Evolutionary conservation across 2,113 vertebrate species (phyloP).

Genomic region (Sakesphorus luctuosus): DNA sequence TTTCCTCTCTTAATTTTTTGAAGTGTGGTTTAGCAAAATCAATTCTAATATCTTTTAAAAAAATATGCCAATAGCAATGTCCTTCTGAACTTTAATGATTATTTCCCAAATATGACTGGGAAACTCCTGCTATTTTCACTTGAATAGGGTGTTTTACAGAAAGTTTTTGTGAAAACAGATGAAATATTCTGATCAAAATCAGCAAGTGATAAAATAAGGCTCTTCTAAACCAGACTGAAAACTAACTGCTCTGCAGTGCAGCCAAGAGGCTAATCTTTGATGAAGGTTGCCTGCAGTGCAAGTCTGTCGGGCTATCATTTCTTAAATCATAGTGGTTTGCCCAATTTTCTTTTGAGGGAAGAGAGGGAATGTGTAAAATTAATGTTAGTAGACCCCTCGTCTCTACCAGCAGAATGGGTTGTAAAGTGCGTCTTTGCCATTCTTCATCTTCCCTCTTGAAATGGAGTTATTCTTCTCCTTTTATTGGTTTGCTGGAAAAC

Average conservation of each 20-base stretch:
- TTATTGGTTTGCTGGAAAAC: conserved; percentile 9
- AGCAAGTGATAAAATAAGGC: conserved; percentile 36
- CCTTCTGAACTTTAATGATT: conserved; percentile 23
- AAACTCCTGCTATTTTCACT: conserved; percentile 36
- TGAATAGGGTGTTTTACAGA: not conserved
- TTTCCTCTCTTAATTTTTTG: not conserved
- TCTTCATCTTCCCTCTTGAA: conserved; percentile 31
- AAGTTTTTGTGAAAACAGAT: conserved; percentile 20
- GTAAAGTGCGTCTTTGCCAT: not conserved
- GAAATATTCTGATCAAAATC: conserved; percentile 45
- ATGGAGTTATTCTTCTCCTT: conserved; percentile 33
- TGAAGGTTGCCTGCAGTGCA: conserved; percentile 54
- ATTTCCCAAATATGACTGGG: not conserved
- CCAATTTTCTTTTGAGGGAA: conserved; percentile 37
- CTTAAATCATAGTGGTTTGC: conserved; percentile 60
- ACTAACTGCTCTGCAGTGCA: conserved; percentile 26
- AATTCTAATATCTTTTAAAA: conserved; percentile 8
- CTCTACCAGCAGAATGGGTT: not conserved
- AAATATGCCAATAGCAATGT: not conserved
- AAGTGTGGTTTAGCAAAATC: conserved; percentile 11
- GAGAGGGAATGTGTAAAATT: conserved; percentile 21
- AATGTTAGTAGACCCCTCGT: not conserved
- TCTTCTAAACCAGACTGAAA: conserved; percentile 39
- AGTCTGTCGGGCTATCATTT: conserved; percentile 35
- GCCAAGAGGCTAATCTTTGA: conserved; percentile 45